These are phyloP conservation scores for Bryconaethiops microstoma DNA, from an alignment of 2,797 vertebrate species.

Conservation along the genomic window DNA sequence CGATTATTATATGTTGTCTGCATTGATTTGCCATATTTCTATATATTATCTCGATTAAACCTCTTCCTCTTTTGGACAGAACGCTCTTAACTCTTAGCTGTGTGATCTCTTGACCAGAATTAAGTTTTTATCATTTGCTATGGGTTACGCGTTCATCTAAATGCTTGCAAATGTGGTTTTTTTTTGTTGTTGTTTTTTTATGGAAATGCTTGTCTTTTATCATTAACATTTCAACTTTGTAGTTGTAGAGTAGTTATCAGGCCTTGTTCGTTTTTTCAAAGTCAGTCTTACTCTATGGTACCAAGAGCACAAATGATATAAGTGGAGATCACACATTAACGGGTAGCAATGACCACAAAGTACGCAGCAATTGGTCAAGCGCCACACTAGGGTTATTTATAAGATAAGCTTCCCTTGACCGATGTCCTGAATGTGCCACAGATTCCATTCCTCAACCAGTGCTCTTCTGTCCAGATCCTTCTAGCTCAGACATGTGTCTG, in stretches of 20 bases:
- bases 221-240: neutral
- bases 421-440: constrained; percentile 29
- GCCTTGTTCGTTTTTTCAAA: neutral
- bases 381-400: neutral
- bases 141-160: constrained; percentile 9
- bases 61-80: neutral
- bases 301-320: constrained; percentile 15
- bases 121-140: constrained; percentile 11
- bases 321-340: neutral
- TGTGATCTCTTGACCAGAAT: constrained; percentile 22
- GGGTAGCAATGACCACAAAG: constrained; percentile 9
- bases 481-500: neutral
- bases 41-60: constrained; percentile 20
- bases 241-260: constrained; percentile 3
- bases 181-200: neutral
- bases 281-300: constrained; percentile 9
- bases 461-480: neutral
- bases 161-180: constrained; percentile 1
- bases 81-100: constrained; percentile 13
- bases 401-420: constrained; percentile 10
- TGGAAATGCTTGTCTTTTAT: constrained; percentile 16
- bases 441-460: constrained; percentile 10
- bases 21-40: constrained; percentile 48
- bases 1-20: constrained; percentile 58
- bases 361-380: neutral